A percentile compares a stretch with the other conserved stretches of the same genome.
Evolutionary conservation across 2,888 invertebrate species (phyloP).

Genomic region (Portevinia maculata): DNA sequence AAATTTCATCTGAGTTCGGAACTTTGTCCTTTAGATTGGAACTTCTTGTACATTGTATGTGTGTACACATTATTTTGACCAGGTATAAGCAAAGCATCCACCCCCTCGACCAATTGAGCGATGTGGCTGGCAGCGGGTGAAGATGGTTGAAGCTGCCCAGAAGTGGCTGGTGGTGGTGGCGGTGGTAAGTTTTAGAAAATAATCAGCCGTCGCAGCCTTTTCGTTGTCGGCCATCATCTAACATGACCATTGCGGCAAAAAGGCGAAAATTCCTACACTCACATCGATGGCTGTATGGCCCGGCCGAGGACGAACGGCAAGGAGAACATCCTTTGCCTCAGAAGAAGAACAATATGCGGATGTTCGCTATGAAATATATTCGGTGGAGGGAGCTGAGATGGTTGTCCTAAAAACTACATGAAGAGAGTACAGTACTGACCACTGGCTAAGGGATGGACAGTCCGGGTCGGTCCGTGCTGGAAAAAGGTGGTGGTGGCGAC

Average conservation of each 20-base stretch:
- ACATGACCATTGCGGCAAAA: conserved; percentile 74
- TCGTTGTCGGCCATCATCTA: conserved; percentile 74
- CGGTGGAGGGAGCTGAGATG: conserved; percentile 27
- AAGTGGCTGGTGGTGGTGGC: conserved; percentile 8
- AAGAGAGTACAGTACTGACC: conserved; percentile 51
- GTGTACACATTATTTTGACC: conserved; percentile 60
- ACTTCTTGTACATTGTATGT: conserved; percentile 62
- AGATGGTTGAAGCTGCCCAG: conserved; percentile 24
- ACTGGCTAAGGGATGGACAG: conserved; percentile 42
- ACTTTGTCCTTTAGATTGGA: conserved; percentile 69
- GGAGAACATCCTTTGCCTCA: conserved; percentile 66
- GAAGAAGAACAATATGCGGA: conserved; percentile 74
- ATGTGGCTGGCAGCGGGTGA: conserved; percentile 66
- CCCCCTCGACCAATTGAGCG: conserved; percentile 1
- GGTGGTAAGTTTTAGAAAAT: conserved; percentile 71
- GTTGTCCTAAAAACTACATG: conserved; percentile 68
- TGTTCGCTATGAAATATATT: conserved; percentile 67
- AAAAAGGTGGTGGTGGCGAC: conserved; percentile 59
- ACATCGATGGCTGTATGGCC: conserved; percentile 65
- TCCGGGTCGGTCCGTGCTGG: conserved; percentile 1
- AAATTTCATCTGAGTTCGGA: conserved; percentile 73
- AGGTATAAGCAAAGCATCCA: conserved; percentile 50
- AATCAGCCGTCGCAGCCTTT: conserved; percentile 74
- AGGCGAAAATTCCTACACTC: conserved; percentile 70
- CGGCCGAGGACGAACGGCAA: conserved; percentile 48